These are phyloP conservation scores for Bos taurus DNA, from an alignment of 2,113 vertebrate species.

Conservation along the genomic window ARS-UCD2.0 NC_037357.1:91459501-91460000, in stretches of 20 bases:
- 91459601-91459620: neutral
- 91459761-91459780: neutral
- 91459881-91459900: neutral
- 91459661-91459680: neutral
- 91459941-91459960: neutral
- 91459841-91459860: neutral
- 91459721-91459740: neutral
- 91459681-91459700: neutral
- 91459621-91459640: neutral
- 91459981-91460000: conserved; percentile 21
- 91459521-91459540: neutral
- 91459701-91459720: neutral
- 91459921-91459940: neutral
- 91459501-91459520: neutral
- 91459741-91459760: neutral
- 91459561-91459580: neutral
- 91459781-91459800: neutral
- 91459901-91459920: neutral
- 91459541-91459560: neutral
- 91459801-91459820: conserved; percentile 17
- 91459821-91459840: neutral
- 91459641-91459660: conserved; percentile 31
- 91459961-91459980: neutral
- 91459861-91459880: conserved; percentile 11
- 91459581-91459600: neutral